Evolutionary conservation across 2,888 invertebrate genomes (phyloP), one percentile per base, ranked within the genome.

Genomic region (Blomia tropicalis): DNA sequence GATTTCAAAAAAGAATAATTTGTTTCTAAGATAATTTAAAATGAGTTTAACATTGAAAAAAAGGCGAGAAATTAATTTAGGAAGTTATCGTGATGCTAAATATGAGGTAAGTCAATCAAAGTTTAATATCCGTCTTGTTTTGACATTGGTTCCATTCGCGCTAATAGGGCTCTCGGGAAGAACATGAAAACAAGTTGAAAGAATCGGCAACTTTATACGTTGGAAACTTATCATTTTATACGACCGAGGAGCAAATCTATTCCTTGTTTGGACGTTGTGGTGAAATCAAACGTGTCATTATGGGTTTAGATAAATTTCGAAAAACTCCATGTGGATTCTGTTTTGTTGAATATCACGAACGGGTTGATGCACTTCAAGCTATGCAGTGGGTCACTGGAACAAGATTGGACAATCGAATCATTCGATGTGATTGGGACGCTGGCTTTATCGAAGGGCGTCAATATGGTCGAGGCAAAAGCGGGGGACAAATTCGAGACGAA

Each of bases 261-360:
- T 96, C 98, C 75, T 77, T 99, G 61, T 98, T 98, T 75, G 84
- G 87, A 30, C 83, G 87, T 75, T 91, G 92, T 72, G 98, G 98
- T 1, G 96, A 98, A 73, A 84, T 98, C 41, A 83, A 91, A 65
- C 71, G 78, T 64, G 68, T 98, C 51, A 81, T 99, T 44, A 96
- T 99, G 95, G 98, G 98, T 0, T 77, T 98, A 67, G 96, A 99
- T 74, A 90, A 95, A 73, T 89, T 87, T 73, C 90, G 87, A 71
- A 96, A 95, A 75, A 99, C 96, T 0, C 98, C 98, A 0, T 98
- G 98, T 77, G 98, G 98, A 1, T 98, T 99, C 75, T 98, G 96
- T 74, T 99, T 99, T 76, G 84, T 98, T 1, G 98, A 99, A 78
- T 98, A 73, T 67, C 79, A 79, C 69, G 71, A 71, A 2, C 72